Evolutionary conservation across 2,888 invertebrate species (phyloP), one percentile per base, ranked within the genome.

Genomic region (Tethea ocularis): DNA sequence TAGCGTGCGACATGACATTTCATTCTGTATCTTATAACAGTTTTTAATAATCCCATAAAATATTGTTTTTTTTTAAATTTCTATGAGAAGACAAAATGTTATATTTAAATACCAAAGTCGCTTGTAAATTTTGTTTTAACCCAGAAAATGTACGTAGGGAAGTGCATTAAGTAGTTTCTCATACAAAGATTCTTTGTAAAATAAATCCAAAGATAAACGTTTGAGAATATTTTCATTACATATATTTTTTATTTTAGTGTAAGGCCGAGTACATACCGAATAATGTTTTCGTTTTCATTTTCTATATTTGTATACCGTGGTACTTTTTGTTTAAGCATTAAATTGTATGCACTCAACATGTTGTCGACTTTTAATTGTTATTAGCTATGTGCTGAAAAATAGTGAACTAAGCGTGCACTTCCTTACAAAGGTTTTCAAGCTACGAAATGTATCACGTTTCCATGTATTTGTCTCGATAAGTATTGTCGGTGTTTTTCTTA

Each of bases 381-480:
- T 73, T 74, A 63, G 74, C 70, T 60, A 67, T 92, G 93, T 93
- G 93, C 93, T 93, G 93, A 93, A 93, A 89, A 93, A 93, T 93
- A 93, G 93, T 93, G 93, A 93, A 90, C 72, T 51, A 60, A 58
- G 64, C 56, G 81, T 88, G 93, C 93, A 93, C 93, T 93, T 93
- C 93, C 93, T 81, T 86, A 83, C 46, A 26, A 73, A 77, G 83
- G 83, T 80, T 83, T 78, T 67, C 58, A 67, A 67, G 63, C 46
- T 46, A 46, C 41, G 57, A 58, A 58, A 58, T 51, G 63, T 69
- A 62, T 66, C 62, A 67, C 38, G 33, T 38, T 71, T 57, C 54
- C 57, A 60, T 67, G 67, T 69, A 69, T 63, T 67, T 67, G 61
- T 73, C 70, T 67, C n/a, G 75, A 67, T 76, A 70, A 66, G 68